Conservation (phyloP, 2,888 invertebrate species). For the Tillus elongatus region DNA sequence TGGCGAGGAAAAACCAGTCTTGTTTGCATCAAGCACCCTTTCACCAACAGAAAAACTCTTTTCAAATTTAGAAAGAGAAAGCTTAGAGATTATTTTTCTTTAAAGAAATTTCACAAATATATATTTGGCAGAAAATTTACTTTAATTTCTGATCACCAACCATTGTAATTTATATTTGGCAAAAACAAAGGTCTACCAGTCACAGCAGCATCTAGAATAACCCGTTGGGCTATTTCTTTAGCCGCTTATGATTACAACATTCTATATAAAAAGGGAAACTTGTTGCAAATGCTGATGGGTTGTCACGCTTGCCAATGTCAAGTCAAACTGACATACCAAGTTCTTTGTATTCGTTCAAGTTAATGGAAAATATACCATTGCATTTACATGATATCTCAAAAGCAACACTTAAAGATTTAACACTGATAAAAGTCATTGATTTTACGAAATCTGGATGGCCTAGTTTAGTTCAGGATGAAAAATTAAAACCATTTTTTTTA, state of each 20-base stretch:
- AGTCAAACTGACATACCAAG: conserved; percentile 9
- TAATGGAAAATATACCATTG: conserved; percentile 6
- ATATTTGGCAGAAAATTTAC: conserved; percentile 15
- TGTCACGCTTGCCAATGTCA: conserved; percentile 9
- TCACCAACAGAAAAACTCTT: conserved; percentile 13
- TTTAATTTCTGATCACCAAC: conserved; percentile 18
- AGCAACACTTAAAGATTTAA: no score
- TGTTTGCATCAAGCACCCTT: conserved; percentile 18
- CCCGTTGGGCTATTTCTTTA: conserved; percentile 17
- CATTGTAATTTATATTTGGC: conserved; percentile 20
- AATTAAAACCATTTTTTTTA: conserved; percentile 13
- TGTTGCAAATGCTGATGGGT: conserved; percentile 16
- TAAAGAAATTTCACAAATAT: conserved; percentile 17
- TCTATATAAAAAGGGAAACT: conserved; percentile 14
- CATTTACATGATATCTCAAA: no score
- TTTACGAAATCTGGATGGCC: conserved; percentile 16
- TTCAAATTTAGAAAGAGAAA: conserved; percentile 15
- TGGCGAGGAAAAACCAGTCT: conserved; percentile 17
- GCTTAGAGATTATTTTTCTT: no score
- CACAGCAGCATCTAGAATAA: conserved; percentile 16
- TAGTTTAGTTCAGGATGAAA: conserved; percentile 10
- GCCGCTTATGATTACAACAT: conserved; percentile 18
- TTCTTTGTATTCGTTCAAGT: conserved; percentile 10
- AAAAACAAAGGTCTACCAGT: conserved; percentile 18
- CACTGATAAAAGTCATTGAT: conserved; percentile 12